Evolutionary conservation across 1,140 invertebrate species (phyloP).

Genomic region (Polypedilum pembai): DNA sequence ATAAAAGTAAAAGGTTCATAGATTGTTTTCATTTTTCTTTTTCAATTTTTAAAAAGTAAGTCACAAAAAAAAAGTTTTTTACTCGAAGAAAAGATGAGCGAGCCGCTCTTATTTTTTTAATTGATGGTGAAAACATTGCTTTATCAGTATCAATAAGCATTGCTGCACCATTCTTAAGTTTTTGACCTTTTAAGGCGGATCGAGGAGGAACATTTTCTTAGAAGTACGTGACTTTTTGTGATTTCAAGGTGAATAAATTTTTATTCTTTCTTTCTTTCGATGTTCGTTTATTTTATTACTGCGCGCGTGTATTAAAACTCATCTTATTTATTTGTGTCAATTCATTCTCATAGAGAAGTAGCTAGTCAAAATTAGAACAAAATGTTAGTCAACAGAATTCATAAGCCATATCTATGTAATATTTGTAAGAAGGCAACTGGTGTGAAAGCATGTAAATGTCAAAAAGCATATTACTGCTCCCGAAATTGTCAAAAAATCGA

Average conservation of each 20-base stretch:
- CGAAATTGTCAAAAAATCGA: constrained; percentile 65
- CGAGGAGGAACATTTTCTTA: too few species aligned
- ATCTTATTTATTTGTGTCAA: neutral
- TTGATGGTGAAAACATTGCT: too few species aligned
- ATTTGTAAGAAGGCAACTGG: neutral
- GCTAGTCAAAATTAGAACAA: neutral
- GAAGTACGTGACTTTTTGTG: constrained; percentile 24
- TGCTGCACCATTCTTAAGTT: too few species aligned
- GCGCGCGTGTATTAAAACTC: neutral
- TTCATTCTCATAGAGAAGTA: neutral
- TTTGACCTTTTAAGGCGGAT: too few species aligned
- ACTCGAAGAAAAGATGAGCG: too few species aligned
- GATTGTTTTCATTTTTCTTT: too few species aligned
- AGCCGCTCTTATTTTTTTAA: too few species aligned
- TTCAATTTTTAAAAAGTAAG: too few species aligned
- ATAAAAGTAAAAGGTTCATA: too few species aligned
- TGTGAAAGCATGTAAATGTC: constrained; percentile 43
- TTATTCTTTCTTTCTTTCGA: neutral
- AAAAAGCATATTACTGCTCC: constrained; percentile 60
- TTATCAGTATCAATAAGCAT: too few species aligned
- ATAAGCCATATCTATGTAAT: constrained; percentile 9
- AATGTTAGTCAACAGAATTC: constrained; percentile 1
- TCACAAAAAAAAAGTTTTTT: too few species aligned
- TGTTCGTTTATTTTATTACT: neutral
- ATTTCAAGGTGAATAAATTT: constrained; percentile 23